Conservation (phyloP, 2,113 vertebrate genomes). For the Thalassarche chlororhynchos region DNA sequence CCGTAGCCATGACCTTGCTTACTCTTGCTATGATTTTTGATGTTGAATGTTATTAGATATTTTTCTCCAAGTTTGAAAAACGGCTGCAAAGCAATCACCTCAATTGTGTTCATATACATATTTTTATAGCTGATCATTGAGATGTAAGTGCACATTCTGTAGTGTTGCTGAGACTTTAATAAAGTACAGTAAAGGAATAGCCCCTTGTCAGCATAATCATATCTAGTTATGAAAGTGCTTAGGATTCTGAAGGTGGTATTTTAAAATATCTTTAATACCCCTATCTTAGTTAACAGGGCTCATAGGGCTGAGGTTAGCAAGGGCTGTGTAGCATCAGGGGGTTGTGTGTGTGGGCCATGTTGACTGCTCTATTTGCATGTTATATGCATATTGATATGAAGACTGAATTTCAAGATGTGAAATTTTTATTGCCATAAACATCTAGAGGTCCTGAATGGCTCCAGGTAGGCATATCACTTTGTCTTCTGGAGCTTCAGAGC, state of each 20-base stretch:
- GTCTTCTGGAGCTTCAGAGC: not conserved
- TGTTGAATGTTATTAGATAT: not conserved
- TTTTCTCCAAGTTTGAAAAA: not conserved
- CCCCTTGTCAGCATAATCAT: not conserved
- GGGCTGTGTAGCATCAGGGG: not conserved
- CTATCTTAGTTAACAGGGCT: not conserved
- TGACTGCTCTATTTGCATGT: not conserved
- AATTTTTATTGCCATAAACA: not conserved
- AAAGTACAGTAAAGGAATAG: not conserved
- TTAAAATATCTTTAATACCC: not conserved
- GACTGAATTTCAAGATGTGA: not conserved
- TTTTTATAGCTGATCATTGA: not conserved
- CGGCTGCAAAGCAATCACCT: fast-evolving
- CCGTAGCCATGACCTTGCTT: not conserved
- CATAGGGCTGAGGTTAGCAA: not conserved
- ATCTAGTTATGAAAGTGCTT: not conserved
- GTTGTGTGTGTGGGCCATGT: not conserved
- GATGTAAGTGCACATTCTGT: not conserved
- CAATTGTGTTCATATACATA: not conserved
- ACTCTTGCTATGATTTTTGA: not conserved
- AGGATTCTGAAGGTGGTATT: not conserved
- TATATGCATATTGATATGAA: not conserved
- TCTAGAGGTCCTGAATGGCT: not conserved
- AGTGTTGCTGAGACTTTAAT: not conserved
- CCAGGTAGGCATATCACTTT: not conserved